These are phyloP conservation scores for Eilema griseolum DNA, from an alignment of 2,888 invertebrate species.

Conservation along the genomic window DNA sequence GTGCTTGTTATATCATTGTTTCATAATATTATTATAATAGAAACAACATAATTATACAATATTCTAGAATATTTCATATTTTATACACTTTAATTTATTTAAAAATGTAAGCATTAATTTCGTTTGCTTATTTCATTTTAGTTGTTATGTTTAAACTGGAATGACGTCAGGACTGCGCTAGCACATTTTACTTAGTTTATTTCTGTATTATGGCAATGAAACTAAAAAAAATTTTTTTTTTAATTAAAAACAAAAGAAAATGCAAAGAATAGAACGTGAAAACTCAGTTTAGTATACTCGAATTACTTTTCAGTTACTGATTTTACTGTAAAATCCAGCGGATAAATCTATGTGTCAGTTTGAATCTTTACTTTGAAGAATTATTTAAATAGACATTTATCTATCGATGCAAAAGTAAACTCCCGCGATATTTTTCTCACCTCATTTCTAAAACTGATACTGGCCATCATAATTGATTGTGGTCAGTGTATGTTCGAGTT, in stretches of 20 bases:
- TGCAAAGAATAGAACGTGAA: too few species aligned
- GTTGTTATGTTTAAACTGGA: not conserved
- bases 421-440: not conserved
- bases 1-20: not conserved
- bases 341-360: too few species aligned
- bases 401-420: not conserved
- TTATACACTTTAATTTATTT: not conserved
- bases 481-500: not conserved
- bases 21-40: conserved; percentile 1
- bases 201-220: too few species aligned
- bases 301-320: too few species aligned
- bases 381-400: too few species aligned
- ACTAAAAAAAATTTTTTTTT: too few species aligned
- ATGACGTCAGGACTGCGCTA: not conserved
- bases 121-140: not conserved
- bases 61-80: not conserved
- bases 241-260: too few species aligned
- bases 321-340: too few species aligned
- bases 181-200: too few species aligned
- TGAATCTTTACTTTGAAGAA: too few species aligned
- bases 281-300: too few species aligned
- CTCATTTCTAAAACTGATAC: not conserved
- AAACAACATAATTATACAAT: not conserved
- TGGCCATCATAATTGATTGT: not conserved
- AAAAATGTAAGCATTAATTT: not conserved